Evolutionary conservation across 2,113 vertebrate species (phyloP), one percentile per base, ranked within the genome.

Genomic region (Sakesphorus luctuosus): DNA sequence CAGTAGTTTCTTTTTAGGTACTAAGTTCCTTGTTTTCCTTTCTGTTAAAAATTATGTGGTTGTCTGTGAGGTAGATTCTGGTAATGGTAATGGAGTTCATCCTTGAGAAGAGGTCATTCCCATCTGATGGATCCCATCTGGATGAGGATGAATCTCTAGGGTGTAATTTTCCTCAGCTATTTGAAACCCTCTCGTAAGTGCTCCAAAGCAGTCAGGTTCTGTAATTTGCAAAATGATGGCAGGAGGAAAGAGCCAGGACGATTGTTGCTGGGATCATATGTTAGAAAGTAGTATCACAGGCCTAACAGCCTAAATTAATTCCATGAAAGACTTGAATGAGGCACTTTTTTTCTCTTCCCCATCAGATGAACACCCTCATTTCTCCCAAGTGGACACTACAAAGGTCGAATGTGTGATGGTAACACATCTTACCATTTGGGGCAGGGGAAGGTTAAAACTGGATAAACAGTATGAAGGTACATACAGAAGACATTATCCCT

Each of bases 151-250:
- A 47, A 81, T 89, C 93, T 92, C 93, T 63, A 65, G 90, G 85
- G 90, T 96, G 20, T 89, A 75, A 92, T 97, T 96, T 96, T 92
- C 93, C 36, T 90, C 24, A 90, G 92, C 73, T 89, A 61, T 93
- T 88, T 96, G 86, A 95, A 96, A 93, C 87, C 67, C 23, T 88
- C 89, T 87, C 31, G 0, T 84, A 72, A 96, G 85, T 87, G 73
- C 66, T 94, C 65, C 83, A 87, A 58, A 92, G 78, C 87, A 91
- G 14, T 92, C 86, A 65, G 61, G 58, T 84, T 94, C 92, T 81
- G 23, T 93, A 93, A 93, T 86, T 96, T 94, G 84, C 67, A 63
- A 81, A 88, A 92, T 74, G 52, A 78, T 90, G 38, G 61, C 53
- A 55, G 29, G 59, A 91, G 46, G 75, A 90, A 91, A 40, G 66